Evolutionary conservation across 2,113 vertebrate species (phyloP).

Genomic region (Cepphus grylle): DNA sequence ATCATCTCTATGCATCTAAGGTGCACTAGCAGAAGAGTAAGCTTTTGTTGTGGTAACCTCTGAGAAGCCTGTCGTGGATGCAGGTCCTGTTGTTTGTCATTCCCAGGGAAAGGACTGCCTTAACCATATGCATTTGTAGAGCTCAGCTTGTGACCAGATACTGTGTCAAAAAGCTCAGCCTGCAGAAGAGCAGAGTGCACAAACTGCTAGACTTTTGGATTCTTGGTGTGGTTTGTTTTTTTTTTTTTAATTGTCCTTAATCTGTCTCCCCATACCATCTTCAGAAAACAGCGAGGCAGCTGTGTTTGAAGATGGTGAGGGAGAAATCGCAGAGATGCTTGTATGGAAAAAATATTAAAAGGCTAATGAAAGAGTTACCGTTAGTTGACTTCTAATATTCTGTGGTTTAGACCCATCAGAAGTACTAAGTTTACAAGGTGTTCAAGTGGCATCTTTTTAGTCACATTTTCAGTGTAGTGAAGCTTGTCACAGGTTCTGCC

Average conservation of each 20-base stretch:
- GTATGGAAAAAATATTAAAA: background rate
- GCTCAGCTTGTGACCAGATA: background rate
- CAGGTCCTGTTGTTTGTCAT: background rate
- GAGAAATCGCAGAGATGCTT: background rate
- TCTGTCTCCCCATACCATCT: background rate
- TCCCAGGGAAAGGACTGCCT: background rate
- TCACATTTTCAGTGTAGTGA: background rate
- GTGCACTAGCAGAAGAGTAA: background rate
- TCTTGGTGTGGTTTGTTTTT: background rate
- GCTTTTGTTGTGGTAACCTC: background rate
- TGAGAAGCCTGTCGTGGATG: background rate
- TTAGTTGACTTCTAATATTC: background rate
- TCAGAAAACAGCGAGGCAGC: background rate
- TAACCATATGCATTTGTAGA: fast-evolving
- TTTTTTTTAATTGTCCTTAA: background rate
- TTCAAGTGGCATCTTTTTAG: background rate
- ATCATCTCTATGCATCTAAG: background rate
- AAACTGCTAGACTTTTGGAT: background rate
- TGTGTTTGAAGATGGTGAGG: background rate
- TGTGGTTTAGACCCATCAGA: background rate
- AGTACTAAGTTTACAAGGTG: background rate
- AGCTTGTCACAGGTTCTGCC: background rate
- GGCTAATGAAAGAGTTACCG: background rate
- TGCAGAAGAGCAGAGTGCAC: background rate
- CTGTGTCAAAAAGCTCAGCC: background rate